Evolutionary conservation across 2,113 vertebrate species (phyloP).

Genomic region (Philantomba maxwellii): DNA sequence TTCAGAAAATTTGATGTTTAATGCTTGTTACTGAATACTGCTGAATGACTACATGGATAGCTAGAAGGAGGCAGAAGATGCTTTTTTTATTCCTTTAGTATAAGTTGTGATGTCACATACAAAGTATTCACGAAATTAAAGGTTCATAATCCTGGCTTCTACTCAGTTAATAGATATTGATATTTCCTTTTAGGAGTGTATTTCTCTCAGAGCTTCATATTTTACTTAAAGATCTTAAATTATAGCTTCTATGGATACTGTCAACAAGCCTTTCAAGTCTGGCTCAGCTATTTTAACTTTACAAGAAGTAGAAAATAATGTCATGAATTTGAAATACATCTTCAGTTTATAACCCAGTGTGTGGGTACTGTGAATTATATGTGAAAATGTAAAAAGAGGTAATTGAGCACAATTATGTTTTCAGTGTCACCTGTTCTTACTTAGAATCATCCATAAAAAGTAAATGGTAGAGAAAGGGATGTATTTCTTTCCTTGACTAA

Average conservation of each 20-base stretch:
- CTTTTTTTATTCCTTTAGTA: background rate
- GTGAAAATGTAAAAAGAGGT: background rate
- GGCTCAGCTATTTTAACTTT: conserved; percentile 34
- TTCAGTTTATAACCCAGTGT: background rate
- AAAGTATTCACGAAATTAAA: conserved; percentile 25
- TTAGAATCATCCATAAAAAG: background rate
- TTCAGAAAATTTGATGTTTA: background rate
- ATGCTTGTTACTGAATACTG: background rate
- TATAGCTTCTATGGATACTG: background rate
- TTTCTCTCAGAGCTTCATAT: background rate
- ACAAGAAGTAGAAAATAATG: background rate
- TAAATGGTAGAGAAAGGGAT: background rate
- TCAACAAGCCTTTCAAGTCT: conserved; percentile 18
- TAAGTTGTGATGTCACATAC: background rate
- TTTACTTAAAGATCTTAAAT: conserved; percentile 23
- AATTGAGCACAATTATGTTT: background rate
- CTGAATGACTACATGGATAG: background rate
- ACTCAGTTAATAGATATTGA: background rate
- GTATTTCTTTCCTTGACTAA: background rate
- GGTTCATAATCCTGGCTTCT: background rate
- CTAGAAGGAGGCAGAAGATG: background rate
- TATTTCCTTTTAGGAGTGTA: background rate
- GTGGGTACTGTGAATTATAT: background rate
- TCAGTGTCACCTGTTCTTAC: background rate
- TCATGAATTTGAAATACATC: background rate